A percentile compares a stretch with the other conserved stretches of the same genome.
These are phyloP conservation scores for Cyprinella venusta DNA, from an alignment of 2,797 vertebrate species.

Conservation along the genomic window DNA sequence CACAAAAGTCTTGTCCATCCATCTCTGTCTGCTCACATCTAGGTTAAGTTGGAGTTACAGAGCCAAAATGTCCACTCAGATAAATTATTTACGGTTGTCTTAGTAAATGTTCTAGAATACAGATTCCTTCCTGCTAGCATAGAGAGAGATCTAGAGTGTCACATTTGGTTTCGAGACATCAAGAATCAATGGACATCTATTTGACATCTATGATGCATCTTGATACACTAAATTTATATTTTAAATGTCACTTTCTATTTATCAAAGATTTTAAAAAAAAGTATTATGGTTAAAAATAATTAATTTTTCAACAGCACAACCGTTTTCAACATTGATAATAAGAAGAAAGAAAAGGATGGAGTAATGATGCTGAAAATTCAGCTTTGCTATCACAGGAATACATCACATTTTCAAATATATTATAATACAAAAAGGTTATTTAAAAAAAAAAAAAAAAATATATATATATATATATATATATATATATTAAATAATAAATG, in stretches of 20 bases:
- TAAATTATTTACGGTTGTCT: conserved; percentile 17
- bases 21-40: conserved; percentile 1
- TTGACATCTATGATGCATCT: neutral
- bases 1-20: conserved; percentile 18
- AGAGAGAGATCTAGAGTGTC: neutral
- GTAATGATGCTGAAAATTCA: neutral
- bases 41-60: neutral
- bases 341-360: no score
- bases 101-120: neutral
- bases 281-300: no score
- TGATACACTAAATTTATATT: neutral
- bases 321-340: no score
- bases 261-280: neutral
- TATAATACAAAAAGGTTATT: neutral
- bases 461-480: no score
- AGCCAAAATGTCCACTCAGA: conserved; percentile 21
- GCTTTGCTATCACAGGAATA: neutral
- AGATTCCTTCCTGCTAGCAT: neutral
- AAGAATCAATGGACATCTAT: neutral
- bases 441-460: no score
- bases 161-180: neutral
- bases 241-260: neutral
- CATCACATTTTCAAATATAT: neutral
- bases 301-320: no score
- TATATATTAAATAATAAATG: no score